phyloP scores from a whole-genome alignment of 2,797 vertebrate species.

The Hemibagrus guttatus region DNA sequence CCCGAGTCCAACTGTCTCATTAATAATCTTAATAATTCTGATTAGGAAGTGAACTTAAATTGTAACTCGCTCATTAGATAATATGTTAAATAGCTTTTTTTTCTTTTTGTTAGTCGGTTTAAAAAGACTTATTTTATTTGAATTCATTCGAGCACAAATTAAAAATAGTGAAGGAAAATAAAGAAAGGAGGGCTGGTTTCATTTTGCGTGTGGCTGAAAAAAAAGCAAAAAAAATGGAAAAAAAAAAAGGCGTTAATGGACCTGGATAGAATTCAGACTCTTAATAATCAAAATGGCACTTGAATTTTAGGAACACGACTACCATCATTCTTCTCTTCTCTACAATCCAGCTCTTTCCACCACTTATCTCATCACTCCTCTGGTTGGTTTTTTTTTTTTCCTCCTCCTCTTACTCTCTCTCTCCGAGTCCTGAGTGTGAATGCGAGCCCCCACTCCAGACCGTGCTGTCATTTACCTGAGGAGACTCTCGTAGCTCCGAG shows the following conservation, averaged over 20 bases:
- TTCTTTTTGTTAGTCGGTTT: conserved; percentile 1
- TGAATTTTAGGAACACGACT: conserved; percentile 11
- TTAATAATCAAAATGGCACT: conserved; percentile 36
- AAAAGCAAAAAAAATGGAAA: not conserved
- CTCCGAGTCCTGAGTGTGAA: conserved; percentile 48
- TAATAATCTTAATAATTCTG: conserved; percentile 29
- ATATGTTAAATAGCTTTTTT: conserved; percentile 18
- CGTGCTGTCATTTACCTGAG: conserved; percentile 57
- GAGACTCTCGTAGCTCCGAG: conserved; percentile 44
- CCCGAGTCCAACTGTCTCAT: conserved; percentile 30
- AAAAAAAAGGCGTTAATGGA: conserved; percentile 30
- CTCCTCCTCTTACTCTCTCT: not conserved
- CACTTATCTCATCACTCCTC: conserved; percentile 55
- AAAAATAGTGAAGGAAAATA: conserved; percentile 14
- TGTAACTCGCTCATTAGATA: conserved; percentile 26
- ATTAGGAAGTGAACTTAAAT: conserved; percentile 14
- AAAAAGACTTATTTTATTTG: conserved; percentile 18
- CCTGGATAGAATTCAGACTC: conserved; percentile 30
- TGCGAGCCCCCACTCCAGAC: conserved; percentile 21
- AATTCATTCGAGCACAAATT: conserved; percentile 4
- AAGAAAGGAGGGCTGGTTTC: conserved; percentile 15
- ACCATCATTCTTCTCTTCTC: conserved; percentile 26
- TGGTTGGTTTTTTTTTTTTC: not conserved
- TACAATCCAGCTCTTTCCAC: conserved; percentile 48
- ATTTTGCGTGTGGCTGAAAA: conserved; percentile 1